A percentile compares a stretch with the other conserved stretches of the same genome.
Evolutionary conservation across 2,797 vertebrate genomes (phyloP).

Genomic region (Gallinago solitaria): DNA sequence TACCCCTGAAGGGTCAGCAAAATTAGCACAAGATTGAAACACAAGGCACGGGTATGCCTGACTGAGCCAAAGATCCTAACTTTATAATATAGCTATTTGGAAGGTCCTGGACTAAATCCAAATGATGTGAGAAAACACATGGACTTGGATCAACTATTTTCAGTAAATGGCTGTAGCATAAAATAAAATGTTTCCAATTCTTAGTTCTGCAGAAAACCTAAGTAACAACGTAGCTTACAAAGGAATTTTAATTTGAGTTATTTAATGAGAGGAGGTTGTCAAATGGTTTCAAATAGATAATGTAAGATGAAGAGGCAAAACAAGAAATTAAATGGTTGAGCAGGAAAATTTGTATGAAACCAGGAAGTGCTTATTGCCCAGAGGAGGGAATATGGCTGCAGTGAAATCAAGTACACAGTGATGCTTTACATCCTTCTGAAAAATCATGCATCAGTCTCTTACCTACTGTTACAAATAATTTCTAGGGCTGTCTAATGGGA

Average conservation of each 20-base stretch:
- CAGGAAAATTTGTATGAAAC: neutral
- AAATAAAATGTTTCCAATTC: neutral
- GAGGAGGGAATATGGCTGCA: neutral
- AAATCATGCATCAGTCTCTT: neutral
- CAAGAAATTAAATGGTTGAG: neutral
- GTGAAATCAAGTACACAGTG: neutral
- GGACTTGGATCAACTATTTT: neutral
- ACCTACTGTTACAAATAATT: neutral
- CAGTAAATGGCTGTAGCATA: accelerated
- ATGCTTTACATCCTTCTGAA: neutral
- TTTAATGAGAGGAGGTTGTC: neutral
- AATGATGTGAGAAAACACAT: too few relatives aligned
- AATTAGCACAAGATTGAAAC: neutral
- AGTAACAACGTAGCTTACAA: neutral
- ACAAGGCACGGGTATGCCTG: neutral
- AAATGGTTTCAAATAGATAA: neutral
- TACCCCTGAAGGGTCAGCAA: neutral
- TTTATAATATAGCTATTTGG: neutral
- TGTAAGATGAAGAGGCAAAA: neutral
- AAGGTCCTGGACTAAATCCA: neutral
- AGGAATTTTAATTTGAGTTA: neutral
- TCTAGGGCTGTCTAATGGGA: neutral
- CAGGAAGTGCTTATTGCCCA: neutral
- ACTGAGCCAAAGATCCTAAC: neutral
- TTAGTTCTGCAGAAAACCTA: neutral